phyloP scores from a whole-genome alignment of 2,113 vertebrate species.

The Myotis davidii region DNA sequence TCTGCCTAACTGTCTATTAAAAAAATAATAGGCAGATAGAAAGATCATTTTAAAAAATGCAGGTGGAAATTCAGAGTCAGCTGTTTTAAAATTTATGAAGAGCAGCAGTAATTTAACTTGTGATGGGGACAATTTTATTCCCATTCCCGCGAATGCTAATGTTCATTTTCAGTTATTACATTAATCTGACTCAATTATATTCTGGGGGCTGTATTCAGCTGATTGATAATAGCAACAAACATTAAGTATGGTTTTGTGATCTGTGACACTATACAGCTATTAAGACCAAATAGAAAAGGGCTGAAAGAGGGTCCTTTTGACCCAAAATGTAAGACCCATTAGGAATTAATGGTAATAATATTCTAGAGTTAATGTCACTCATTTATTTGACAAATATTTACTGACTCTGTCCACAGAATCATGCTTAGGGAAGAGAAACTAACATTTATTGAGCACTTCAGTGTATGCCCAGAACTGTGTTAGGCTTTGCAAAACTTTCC shows the following conservation, averaged over 20 bases:
- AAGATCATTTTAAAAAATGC: conserved; percentile 65
- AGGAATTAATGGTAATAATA: conserved; percentile 44
- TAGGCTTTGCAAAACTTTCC: neutral
- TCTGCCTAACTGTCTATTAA: conserved; percentile 73
- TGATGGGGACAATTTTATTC: conserved; percentile 83
- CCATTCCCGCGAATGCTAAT: conserved; percentile 83
- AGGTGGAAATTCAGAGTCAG: conserved; percentile 82
- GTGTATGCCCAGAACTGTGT: neutral
- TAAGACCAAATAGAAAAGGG: conserved; percentile 37
- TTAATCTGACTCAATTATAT: conserved; percentile 85
- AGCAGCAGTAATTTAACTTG: conserved; percentile 78
- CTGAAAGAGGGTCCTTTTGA: conserved; percentile 40
- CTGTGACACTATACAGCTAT: conserved; percentile 10
- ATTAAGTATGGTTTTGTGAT: conserved; percentile 72
- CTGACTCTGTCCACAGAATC: neutral
- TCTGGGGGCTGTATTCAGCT: conserved; percentile 78
- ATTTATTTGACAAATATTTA: conserved; percentile 61
- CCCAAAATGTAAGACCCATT: conserved; percentile 48
- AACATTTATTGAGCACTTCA: neutral
- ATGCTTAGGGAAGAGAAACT: neutral
- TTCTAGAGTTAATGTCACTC: conserved; percentile 53
- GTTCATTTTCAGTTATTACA: conserved; percentile 86
- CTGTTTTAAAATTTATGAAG: conserved; percentile 85
- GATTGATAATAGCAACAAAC: conserved; percentile 83
- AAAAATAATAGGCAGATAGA: conserved; percentile 76